Base-by-base conservation (phyloP, 2,797 vertebrate genomes). In the Syngnathus rostellatus region DNA sequence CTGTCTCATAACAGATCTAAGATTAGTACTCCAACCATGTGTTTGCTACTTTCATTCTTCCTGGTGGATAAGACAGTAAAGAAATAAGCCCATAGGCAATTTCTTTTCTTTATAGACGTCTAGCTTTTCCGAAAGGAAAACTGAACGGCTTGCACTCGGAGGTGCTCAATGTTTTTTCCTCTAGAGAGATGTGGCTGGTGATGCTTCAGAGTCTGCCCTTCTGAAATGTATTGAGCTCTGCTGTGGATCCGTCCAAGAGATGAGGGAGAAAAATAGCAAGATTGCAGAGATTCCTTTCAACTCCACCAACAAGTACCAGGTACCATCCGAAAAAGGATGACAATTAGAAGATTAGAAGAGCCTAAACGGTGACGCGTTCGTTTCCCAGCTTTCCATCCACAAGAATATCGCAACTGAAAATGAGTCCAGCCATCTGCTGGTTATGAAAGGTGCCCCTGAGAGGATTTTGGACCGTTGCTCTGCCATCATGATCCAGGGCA, bases 221-320 rank as follows among this genome's bases (percentile, higher is more conserved):
- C 82, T 98, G 21, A 98, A 98, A 70, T 98, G 94, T 59, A 98
- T 98, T 2, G 96, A 98, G 78, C 78, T 98, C 53, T 98, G 95
- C 87, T 98, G 95, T 40, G 95, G 96, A 1, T 96, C 96, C 0
- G 96, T 98, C 62, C 91, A 86, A 70, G 93, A 92, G 8, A 94
- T 96, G 90, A 90, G 96, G 57, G 92, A 93, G 0, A 90, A 92
- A 55, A 89, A 85, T 37, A 21, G 73, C 67, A 98, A 98, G 70
- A 91, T 96, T 2, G 80, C 93, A 0, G 96, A 98, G 87, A 97
- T 98, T 59, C 96, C 96, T 0, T 98, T 98, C 86, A 98, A 98
- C 87, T 98, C 96, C 43, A 98, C 96, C 68, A 98, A 98, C 85
- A 98, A 98, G 76, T 98, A 98, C 82, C 96, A 98, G 93, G 96